These are phyloP conservation scores for Enteromius trimaculatus DNA, from an alignment of 2,797 vertebrate genomes.

Conservation along the genomic window DNA sequence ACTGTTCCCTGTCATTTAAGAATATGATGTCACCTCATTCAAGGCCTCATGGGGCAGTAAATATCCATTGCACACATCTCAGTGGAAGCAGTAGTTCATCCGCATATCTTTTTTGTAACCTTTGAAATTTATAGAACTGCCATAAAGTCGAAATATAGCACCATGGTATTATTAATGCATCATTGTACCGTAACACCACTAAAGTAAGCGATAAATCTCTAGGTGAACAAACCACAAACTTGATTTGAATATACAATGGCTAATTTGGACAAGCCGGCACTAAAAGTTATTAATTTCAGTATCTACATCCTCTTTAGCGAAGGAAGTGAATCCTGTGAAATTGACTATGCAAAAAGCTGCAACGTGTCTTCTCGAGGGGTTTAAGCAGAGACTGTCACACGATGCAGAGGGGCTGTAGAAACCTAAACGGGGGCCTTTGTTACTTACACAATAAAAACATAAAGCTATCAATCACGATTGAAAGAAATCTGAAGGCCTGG, in stretches of 20 bases:
- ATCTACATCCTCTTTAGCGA: conserved; percentile 58
- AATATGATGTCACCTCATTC: neutral
- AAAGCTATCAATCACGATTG: neutral
- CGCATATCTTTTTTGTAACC: neutral
- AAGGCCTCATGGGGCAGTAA: neutral
- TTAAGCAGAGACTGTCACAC: neutral
- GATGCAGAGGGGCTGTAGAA: neutral
- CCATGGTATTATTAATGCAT: neutral
- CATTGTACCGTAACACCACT: neutral
- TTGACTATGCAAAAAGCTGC: conserved; percentile 53
- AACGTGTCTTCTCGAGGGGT: conserved; percentile 8
- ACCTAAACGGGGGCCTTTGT: neutral
- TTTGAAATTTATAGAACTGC: neutral
- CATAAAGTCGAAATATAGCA: no score
- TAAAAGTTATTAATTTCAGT: conserved; percentile 47
- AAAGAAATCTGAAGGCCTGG: neutral
- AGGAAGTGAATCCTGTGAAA: conserved; percentile 60
- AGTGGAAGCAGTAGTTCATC: neutral
- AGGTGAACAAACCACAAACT: conserved; percentile 39
- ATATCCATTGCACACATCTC: neutral
- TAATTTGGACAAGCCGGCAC: conserved; percentile 38
- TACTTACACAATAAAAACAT: neutral
- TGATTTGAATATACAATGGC: conserved; percentile 31
- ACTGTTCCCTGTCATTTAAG: neutral
- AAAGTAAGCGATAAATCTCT: conserved; percentile 29